Base-by-base conservation (phyloP, 2,797 vertebrate species). In the Sebastiscus albofasciatus region DNA sequence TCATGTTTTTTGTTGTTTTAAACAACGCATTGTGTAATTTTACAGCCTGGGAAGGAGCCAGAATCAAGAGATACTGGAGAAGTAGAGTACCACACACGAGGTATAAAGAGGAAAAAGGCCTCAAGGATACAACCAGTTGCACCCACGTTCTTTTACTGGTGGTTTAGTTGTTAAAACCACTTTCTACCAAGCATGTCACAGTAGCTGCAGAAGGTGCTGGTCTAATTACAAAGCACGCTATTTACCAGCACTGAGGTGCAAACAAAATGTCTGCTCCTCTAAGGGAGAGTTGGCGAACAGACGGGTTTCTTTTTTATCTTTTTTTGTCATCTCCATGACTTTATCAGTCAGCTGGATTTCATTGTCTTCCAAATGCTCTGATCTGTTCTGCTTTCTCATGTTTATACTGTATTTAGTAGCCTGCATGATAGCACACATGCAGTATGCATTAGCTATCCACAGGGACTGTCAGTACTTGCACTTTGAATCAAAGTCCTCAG, bases 1-100 rank as follows among this genome's bases (percentile, higher is more conserved):
- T 85, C 12, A 42, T 13, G 27, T 60, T 24, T 58, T 72, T 65
- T 36, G 9, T 68, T 59, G 20, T 86, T 88, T 72, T 59, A 77
- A 87, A 77, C 33, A 83, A 80, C 61, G 69, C 22, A 56, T 80
- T n/a, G 73, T 80, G 33, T 65, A 42, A 59, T 82, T 93, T 88
- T 77, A 90, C 20, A 69, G 84, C 58, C 75, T 80, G 77, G 70
- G 81, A 76, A 22, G 49, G 10, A 34, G 34, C 61, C 72, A 83
- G 49, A 83, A 72, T 70, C 14, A 77, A 65, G 62, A 82, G 84
- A 91, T 88, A 46, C 81, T 77, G 46, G 67, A 73, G 18, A 86
- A 67, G 33, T 20, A 49, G 8, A 33, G 76, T 81, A 46, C 88
- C 90, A 89, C 88, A 91, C 90, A 86, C 31, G n/a, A 88, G 58